phyloP scores from a whole-genome alignment of 2,888 invertebrate genomes.

The Lordiphosa andalusiaca region DNA sequence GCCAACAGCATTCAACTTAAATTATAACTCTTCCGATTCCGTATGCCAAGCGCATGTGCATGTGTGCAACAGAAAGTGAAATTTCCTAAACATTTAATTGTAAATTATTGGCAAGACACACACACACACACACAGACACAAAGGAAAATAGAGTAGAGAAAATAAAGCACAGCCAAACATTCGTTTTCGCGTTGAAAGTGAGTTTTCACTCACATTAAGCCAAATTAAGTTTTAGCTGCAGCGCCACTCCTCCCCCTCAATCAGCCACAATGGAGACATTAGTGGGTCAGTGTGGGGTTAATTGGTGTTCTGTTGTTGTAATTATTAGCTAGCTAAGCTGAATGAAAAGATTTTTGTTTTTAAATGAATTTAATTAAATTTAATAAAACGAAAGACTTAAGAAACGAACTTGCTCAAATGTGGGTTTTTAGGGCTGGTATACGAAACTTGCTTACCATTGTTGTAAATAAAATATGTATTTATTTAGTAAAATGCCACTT shows the following conservation, averaged over 20 bases:
- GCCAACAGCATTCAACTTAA: too few relatives aligned
- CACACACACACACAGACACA: neutral
- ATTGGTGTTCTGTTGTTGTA: conserved; percentile 4
- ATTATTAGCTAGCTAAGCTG: neutral
- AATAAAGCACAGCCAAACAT: conserved; percentile 3
- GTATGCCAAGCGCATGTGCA: conserved; percentile 4
- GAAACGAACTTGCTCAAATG: conserved; percentile 9
- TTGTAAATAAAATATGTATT: too few relatives aligned
- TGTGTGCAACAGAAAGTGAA: conserved; percentile 11
- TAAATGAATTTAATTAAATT: neutral
- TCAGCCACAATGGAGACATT: conserved; percentile 9
- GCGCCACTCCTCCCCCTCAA: too few relatives aligned
- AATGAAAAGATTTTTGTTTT: neutral
- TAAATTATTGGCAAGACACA: conserved; percentile 7
- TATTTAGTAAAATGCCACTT: too few relatives aligned
- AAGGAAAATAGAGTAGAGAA: neutral
- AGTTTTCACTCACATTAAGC: conserved; percentile 10
- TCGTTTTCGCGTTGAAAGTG: conserved; percentile 2
- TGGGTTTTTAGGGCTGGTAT: too few relatives aligned
- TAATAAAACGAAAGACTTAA: conserved; percentile 11
- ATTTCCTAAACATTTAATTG: conserved; percentile 3
- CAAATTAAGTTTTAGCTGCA: neutral
- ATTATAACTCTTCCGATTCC: conserved; percentile 14
- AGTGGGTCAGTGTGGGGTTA: conserved; percentile 7
- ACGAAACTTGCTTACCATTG: too few relatives aligned